Evolutionary conservation across 92 coral and sea anemone genomes (phyloP).

Genomic region (Porites lobata): DNA sequence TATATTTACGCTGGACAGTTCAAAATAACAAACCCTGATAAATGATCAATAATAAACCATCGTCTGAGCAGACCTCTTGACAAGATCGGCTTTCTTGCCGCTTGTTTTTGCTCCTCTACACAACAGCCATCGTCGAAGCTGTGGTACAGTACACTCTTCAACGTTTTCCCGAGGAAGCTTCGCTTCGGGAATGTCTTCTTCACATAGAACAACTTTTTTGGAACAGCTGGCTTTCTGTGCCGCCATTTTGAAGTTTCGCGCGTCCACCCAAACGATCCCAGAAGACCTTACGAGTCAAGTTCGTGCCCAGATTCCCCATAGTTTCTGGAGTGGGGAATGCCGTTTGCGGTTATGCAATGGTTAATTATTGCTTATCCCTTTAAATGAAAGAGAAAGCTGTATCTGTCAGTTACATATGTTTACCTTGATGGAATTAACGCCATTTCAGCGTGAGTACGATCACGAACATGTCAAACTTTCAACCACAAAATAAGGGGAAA

Average conservation of each 20-base stretch:
- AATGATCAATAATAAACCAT: too few relatives aligned
- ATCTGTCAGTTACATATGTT: too few relatives aligned
- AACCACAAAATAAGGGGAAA: too few relatives aligned
- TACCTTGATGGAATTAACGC: too few relatives aligned
- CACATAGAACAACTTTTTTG: conserved; percentile 10
- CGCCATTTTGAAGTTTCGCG: conserved; percentile 35
- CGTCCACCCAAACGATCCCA: conserved; percentile 27
- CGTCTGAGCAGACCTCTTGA: conserved; percentile 26
- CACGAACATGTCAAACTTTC: too few relatives aligned
- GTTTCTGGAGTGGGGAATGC: conserved; percentile 10
- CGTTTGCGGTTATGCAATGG: too few relatives aligned
- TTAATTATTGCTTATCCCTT: too few relatives aligned
- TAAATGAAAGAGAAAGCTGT: too few relatives aligned
- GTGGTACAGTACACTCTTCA: conserved; percentile 59
- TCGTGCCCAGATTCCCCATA: conserved; percentile 34
- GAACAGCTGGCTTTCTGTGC: neutral
- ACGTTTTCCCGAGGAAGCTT: conserved; percentile 55
- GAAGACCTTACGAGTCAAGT: conserved; percentile 15
- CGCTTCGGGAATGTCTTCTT: conserved; percentile 63
- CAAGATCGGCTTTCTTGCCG: conserved; percentile 41
- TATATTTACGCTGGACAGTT: too few relatives aligned
- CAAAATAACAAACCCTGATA: too few relatives aligned
- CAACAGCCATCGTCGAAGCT: conserved; percentile 54
- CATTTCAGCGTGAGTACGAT: too few relatives aligned
- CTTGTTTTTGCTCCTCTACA: conserved; percentile 74